Evolutionary conservation across 1,140 invertebrate species (phyloP).

Genomic region (Myzus persicae): DNA sequence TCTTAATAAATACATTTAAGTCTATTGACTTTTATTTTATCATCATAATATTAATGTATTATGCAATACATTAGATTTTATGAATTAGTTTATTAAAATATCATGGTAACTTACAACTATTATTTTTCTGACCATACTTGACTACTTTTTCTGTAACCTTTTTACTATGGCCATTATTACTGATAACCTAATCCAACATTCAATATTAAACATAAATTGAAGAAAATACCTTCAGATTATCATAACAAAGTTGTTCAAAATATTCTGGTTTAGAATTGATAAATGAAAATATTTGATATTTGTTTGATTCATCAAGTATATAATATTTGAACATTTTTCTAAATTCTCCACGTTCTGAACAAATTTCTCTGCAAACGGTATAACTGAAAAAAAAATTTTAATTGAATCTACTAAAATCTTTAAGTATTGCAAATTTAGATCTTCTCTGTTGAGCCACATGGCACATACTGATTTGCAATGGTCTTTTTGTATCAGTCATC

Average conservation of each 20-base stretch:
- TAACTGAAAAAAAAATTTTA: slow-evolving; percentile 65
- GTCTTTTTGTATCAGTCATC: background rate
- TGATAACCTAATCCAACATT: background rate
- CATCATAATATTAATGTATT: too few species aligned
- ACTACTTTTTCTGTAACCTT: too few species aligned
- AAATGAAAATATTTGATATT: slow-evolving; percentile 64
- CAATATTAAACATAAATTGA: background rate
- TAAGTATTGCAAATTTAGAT: too few species aligned
- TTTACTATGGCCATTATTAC: background rate
- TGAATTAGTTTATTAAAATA: too few species aligned
- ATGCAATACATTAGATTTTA: too few species aligned
- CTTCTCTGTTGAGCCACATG: too few species aligned
- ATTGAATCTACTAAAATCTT: background rate
- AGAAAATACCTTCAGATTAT: slow-evolving; percentile 25
- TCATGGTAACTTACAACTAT: too few species aligned
- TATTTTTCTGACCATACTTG: too few species aligned
- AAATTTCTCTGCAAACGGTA: slow-evolving; percentile 72
- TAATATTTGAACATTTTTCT: slow-evolving; percentile 71
- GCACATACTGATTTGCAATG: background rate
- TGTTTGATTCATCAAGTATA: slow-evolving; percentile 68
- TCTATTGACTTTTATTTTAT: too few species aligned
- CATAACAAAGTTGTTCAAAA: slow-evolving; percentile 39
- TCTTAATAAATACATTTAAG: too few species aligned
- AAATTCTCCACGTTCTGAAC: slow-evolving; percentile 69
- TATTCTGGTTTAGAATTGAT: slow-evolving; percentile 51